Evolutionary conservation across 1,140 invertebrate genomes (phyloP).

Genomic region (Lanistes nyassanus): DNA sequence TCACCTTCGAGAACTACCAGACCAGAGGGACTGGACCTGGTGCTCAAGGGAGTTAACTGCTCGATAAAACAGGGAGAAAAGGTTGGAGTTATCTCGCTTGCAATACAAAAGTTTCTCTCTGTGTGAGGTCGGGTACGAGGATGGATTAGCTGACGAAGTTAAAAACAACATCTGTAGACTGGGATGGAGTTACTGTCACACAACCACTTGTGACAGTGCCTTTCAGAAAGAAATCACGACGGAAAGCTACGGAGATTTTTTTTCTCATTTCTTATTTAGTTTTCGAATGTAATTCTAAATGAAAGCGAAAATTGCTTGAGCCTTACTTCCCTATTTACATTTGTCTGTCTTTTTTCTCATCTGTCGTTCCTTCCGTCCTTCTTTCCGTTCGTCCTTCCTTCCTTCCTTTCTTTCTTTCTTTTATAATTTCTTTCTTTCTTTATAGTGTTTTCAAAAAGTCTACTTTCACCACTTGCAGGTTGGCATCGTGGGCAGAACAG

Average conservation of each 20-base stretch:
- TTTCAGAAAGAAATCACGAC: background rate
- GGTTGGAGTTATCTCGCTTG: constrained; percentile 32
- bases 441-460: too few species aligned
- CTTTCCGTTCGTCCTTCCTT: background rate
- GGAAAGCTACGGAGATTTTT: background rate
- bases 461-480: constrained; percentile 15
- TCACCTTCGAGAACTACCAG: constrained; percentile 48
- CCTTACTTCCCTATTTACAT: background rate
- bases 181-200: background rate
- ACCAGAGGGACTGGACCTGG: constrained; percentile 52
- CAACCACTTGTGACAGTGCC: background rate
- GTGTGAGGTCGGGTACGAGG: background rate
- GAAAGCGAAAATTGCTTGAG: too few species aligned
- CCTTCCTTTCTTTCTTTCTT: too few species aligned
- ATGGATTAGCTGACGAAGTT: background rate
- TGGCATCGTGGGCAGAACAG: constrained; percentile 32
- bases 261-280: too few species aligned
- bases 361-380: background rate
- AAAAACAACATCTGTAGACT: background rate
- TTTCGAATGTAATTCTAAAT: too few species aligned
- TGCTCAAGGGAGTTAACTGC: constrained; percentile 53
- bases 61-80: constrained; percentile 68
- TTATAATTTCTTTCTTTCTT: too few species aligned
- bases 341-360: too few species aligned
- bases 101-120: background rate